Evolutionary conservation across 2,113 vertebrate species (phyloP).

Genomic region (Stigmatopora nigra): DNA sequence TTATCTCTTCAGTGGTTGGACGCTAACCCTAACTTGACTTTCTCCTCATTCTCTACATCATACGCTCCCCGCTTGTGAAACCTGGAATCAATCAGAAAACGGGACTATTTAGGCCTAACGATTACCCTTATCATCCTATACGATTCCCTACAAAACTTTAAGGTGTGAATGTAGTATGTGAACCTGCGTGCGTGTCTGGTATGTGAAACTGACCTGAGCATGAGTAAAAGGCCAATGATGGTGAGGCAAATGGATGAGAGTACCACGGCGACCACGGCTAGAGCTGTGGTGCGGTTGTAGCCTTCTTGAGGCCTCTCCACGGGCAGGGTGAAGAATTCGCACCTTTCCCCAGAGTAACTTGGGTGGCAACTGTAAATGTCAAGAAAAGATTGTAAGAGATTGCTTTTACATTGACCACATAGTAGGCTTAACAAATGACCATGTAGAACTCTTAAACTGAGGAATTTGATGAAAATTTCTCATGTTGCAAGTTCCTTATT

Average conservation of each 20-base stretch:
- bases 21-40: constrained; percentile 85
- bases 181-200: neutral
- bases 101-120: neutral
- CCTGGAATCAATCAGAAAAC: constrained; percentile 59
- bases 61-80: constrained; percentile 93
- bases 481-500: no score
- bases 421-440: no score
- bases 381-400: no score
- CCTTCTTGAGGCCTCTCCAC: constrained; percentile 70
- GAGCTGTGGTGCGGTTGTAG: constrained; percentile 83
- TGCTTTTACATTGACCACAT: no score
- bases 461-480: no score
- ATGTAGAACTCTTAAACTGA: no score
- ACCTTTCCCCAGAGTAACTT: constrained; percentile 84
- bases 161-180: neutral
- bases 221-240: constrained; percentile 84
- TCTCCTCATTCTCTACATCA: constrained; percentile 92
- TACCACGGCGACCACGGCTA: constrained; percentile 86
- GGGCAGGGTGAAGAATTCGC: constrained; percentile 77
- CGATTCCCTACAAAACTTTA: neutral
- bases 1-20: constrained; percentile 76
- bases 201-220: constrained; percentile 75
- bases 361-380: constrained; percentile 69
- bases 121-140: neutral
- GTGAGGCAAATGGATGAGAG: constrained; percentile 86